phyloP scores from a whole-genome alignment of 2,888 invertebrate genomes.

The Drosophila mulleri region DNA sequence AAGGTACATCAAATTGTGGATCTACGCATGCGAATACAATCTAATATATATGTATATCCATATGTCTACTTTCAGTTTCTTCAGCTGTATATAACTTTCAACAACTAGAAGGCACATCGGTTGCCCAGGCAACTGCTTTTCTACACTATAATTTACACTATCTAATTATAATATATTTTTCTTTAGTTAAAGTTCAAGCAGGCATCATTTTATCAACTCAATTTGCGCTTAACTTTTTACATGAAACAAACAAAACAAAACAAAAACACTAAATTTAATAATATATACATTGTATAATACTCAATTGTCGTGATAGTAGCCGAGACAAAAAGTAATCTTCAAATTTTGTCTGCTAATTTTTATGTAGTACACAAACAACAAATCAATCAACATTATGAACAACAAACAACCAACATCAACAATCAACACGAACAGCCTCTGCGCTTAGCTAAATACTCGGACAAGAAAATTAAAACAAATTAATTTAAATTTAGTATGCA shows the following conservation, averaged over 20 bases:
- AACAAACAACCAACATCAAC: slow-evolving; percentile 26
- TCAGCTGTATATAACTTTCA: slow-evolving; percentile 76
- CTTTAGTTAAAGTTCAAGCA: slow-evolving; percentile 35
- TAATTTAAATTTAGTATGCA: slow-evolving; percentile 60
- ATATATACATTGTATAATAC: slow-evolving; percentile 78
- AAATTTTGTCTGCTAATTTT: slow-evolving; percentile 72
- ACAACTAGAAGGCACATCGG: slow-evolving; percentile 37
- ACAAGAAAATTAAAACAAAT: slow-evolving; percentile 23
- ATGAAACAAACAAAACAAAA: slow-evolving; percentile 19
- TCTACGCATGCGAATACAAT: background rate
- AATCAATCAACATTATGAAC: slow-evolving; percentile 22
- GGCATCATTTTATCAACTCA: slow-evolving; percentile 19
- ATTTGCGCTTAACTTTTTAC: slow-evolving; percentile 35
- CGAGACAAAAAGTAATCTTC: slow-evolving; percentile 65
- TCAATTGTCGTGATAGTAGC: slow-evolving; percentile 85
- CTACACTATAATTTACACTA: slow-evolving; percentile 25
- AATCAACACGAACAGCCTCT: slow-evolving; percentile 23
- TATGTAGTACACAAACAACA: slow-evolving; percentile 44
- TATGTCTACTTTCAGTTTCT: slow-evolving; percentile 60
- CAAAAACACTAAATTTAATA: slow-evolving; percentile 33
- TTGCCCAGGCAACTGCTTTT: slow-evolving; percentile 40
- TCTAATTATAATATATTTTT: slow-evolving; percentile 50
- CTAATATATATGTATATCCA: background rate
- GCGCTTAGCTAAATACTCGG: slow-evolving; percentile 41
- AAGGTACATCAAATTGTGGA: slow-evolving; percentile 25